These are phyloP conservation scores for Thamnophis sirtalis DNA, from an alignment of 2,113 vertebrate genomes.

Conservation along the genomic window DNA sequence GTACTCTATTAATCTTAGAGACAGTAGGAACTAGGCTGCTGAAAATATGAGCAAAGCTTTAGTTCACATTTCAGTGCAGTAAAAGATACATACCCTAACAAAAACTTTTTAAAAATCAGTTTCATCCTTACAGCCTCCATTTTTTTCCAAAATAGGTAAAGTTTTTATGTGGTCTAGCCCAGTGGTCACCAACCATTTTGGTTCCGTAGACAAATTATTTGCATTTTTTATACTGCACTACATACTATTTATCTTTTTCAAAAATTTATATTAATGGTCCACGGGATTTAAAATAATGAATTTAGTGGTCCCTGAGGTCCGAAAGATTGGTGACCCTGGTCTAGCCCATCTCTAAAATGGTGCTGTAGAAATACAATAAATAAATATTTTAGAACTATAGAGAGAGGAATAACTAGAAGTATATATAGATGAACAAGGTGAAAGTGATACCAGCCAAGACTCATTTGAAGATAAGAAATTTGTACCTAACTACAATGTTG, in stretches of 20 bases:
- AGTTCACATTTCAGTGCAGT: not conserved
- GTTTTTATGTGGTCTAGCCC: not conserved
- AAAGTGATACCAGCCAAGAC: not conserved
- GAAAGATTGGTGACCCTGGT: not conserved
- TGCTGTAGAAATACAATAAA: not conserved
- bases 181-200: not conserved
- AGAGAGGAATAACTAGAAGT: not conserved
- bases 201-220: too few relatives aligned
- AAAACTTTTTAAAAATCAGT: not conserved
- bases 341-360: not conserved
- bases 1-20: not conserved
- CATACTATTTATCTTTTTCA: too few relatives aligned
- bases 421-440: not conserved
- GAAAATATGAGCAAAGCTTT: not conserved
- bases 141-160: not conserved
- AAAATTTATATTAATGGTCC: too few relatives aligned
- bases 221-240: too few relatives aligned
- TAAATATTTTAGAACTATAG: not conserved
- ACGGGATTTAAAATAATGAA: too few relatives aligned
- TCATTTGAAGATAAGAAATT: not conserved
- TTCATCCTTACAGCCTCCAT: not conserved
- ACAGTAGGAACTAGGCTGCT: not conserved
- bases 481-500: not conserved
- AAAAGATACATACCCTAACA: not conserved
- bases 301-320: too few relatives aligned